These are phyloP conservation scores for Gerris lacustris DNA, from an alignment of 2,888 invertebrate species.

Conservation along the genomic window DNA sequence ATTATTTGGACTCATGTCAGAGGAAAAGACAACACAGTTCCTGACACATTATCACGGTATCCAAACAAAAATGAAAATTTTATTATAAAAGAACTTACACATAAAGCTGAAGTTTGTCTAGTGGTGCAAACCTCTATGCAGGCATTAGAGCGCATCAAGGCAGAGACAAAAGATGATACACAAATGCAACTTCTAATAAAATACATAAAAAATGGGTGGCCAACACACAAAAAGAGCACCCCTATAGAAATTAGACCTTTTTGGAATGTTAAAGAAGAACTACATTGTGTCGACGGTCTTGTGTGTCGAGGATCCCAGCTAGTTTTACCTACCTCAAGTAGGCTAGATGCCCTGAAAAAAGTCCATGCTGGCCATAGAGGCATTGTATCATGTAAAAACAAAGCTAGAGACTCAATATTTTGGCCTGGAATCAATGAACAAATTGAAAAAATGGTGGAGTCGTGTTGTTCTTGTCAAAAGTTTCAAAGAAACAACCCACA, in stretches of 20 bases:
- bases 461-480: background rate
- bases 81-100: background rate
- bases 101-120: background rate
- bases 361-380: constrained; percentile 1
- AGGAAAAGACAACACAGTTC: background rate
- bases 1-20: background rate
- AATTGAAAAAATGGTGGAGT: background rate
- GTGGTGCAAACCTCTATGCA: background rate
- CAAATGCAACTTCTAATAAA: background rate
- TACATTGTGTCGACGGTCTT: background rate
- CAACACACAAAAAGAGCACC: background rate
- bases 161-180: background rate
- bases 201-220: background rate
- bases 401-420: background rate
- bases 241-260: background rate
- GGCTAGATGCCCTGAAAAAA: background rate
- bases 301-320: background rate
- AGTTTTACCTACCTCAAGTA: background rate
- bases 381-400: background rate
- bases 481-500: background rate
- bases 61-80: background rate
- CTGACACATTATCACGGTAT: background rate
- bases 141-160: background rate
- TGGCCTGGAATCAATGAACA: background rate
- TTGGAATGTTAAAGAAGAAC: constrained; percentile 1